Conservation (phyloP, 2,113 vertebrate genomes). For the Panthera uncia region DNA sequence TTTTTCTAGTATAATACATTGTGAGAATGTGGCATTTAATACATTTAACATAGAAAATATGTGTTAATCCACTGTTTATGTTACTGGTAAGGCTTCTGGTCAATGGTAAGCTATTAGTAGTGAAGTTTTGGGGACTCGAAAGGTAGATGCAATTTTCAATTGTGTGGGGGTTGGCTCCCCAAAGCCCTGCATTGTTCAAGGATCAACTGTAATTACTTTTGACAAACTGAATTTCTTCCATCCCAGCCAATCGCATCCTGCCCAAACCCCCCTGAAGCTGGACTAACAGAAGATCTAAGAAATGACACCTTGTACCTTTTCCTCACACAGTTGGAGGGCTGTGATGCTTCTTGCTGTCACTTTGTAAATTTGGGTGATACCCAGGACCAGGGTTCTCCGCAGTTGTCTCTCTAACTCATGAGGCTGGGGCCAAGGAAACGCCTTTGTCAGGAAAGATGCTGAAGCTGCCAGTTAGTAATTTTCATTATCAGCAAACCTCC, state of each 20-base stretch:
- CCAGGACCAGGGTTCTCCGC: neutral
- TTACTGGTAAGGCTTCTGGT: neutral
- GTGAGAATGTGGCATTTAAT: neutral
- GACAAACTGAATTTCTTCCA: neutral
- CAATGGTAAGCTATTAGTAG: neutral
- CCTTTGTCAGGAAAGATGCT: neutral
- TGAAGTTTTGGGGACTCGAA: neutral
- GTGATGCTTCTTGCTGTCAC: neutral
- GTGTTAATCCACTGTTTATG: neutral
- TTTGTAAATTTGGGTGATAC: neutral
- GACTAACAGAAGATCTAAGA: neutral
- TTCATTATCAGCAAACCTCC: slow-evolving; percentile 40
- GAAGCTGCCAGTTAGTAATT: neutral
- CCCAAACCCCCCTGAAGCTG: neutral
- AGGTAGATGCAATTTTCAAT: neutral
- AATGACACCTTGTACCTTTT: neutral
- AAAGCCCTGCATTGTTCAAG: neutral
- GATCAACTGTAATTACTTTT: neutral
- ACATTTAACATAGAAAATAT: neutral
- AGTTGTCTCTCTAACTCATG: neutral
- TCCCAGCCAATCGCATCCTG: neutral
- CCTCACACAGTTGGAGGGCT: neutral
- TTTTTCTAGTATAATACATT: neutral
- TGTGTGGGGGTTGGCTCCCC: neutral
- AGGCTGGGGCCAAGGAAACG: neutral